Percentiles rank a stretch among this genome's conserved stretches.
These are phyloP conservation scores for Epizoanthus rinbou DNA, from an alignment of 92 coral and sea anemone species.

Conservation along the genomic window DNA sequence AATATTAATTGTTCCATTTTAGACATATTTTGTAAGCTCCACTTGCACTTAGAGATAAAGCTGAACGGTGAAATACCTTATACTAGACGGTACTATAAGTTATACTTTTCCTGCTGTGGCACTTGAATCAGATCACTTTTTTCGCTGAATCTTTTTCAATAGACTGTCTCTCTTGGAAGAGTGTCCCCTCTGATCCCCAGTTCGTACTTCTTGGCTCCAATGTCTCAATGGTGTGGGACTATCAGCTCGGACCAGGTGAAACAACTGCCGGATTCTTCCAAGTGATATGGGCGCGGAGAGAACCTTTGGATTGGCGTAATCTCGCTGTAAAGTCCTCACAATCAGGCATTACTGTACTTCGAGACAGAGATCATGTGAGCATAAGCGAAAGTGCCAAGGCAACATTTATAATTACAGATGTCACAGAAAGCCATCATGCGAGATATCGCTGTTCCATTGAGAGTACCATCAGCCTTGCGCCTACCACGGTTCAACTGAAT, in stretches of 20 bases:
- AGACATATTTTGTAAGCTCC: no score
- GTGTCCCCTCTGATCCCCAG: conserved; percentile 46
- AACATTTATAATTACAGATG: conserved; percentile 51
- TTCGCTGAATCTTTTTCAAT: not conserved
- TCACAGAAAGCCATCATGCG: conserved; percentile 56
- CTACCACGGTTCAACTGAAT: conserved; percentile 56
- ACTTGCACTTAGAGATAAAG: no score
- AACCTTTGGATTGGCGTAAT: conserved; percentile 52
- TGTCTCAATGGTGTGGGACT: conserved; percentile 56
- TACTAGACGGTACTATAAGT: no score
- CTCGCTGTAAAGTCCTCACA: conserved; percentile 56
- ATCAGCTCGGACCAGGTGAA: conserved; percentile 54
- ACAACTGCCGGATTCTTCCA: conserved; percentile 57
- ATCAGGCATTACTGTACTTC: conserved; percentile 53
- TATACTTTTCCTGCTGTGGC: no score
- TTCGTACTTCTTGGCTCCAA: conserved; percentile 50
- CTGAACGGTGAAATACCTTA: no score
- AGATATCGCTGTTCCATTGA: conserved; percentile 67
- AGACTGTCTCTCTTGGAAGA: conserved; percentile 64
- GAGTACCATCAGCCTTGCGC: conserved; percentile 65
- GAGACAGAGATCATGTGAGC: conserved; percentile 38
- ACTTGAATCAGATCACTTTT: no score
- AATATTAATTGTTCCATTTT: no score
- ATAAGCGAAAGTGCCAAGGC: conserved; percentile 45
- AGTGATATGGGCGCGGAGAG: conserved; percentile 52